Base-by-base conservation (phyloP, 1,140 invertebrate genomes). In the Diorhabda carinulata region DNA sequence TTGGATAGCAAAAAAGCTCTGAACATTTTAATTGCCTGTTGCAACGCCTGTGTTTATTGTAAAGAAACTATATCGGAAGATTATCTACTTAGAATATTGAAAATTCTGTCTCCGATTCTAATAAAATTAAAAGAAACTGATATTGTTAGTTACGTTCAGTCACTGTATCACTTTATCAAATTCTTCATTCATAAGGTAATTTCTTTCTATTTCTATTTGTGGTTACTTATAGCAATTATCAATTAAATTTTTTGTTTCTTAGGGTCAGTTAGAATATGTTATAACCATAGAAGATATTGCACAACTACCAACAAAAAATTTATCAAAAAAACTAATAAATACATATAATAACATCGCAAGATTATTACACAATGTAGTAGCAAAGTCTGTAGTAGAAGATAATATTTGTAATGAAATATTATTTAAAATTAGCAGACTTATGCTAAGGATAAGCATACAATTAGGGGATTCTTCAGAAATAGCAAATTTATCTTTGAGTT, bases 201-300 rank as follows among this genome's bases (percentile, higher is more conserved):
- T 59, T 5, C 10, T 59, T 9, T 59, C n/a, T 52, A 52, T 52
- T n/a, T 52, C 6, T 52, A 8, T 52, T 52, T 52, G n/a, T 52
- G 2, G 47, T 52, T 52, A 25, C 25, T 25, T 25, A 25, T 25
- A 25, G 25, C 25, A 25, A 25, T 25, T 25, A 25, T 52, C 47
- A 6, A 52, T 57, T 9, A 65, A 40, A 41, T 5, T 66, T 43
- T 66, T 66, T 57, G 6, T 43, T 60, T 67, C 60, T 43, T 56
- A 67, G 65, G 44, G 57, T 44, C 45, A 9, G 3, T 43, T 25
- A 9, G 42, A 59, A 8, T 7, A 44, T 25, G 60, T 67, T 58
- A 25, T 47, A 6, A 43, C 59, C n/a, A 67, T 67, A 57, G 65
- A 67, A 67, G 42, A 47, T 60, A 67, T 67, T 25, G 44, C 60